Evolutionary conservation across 2,888 invertebrate genomes (phyloP), one percentile per base, ranked within the genome.

Genomic region (Hypena proboscidalis): DNA sequence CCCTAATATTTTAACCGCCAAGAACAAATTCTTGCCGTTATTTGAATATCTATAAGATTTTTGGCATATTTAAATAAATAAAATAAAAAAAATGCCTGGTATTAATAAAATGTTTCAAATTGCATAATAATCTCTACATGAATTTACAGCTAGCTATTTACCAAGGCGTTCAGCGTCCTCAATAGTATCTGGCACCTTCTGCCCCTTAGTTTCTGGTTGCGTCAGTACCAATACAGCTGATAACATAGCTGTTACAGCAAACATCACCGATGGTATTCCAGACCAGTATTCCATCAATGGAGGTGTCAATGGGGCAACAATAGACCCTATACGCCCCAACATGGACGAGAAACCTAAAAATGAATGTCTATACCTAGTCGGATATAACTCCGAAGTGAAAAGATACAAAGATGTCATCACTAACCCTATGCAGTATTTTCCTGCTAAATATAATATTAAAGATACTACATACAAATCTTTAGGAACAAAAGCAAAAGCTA

Each of bases 301-400:
- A 8, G 94, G 93, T 2, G 94, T 93, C 63, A 95, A 92, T 0
- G 95, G 95, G 0, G 95, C 93, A 34, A 94, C 67, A 66, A 95
- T 93, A 0, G 94, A 94, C 0, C 95, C 95, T 37, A 95, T 88
- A 4, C 95, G 90, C 8, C 95, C 95, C 59, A 94, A 85, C 94
- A 94, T 95, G 2, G 94, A 94, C 57, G 95, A 95, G 40, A 93
- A 90, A 0, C 93, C 94, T 39, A 95, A 84, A 53, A 94, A 89
- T 17, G 94, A 93, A 67, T 95, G 94, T 1, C 95, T 90, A 14
- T 94, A 86, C 54, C 92, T 92, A 2, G 95, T 95, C 0, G 95
- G 95, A 70, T 95, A 95, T 59, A 95, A 79, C 75, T 95, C 95
- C n/a, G 94, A 92, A 1, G 95, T 94, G 67, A 92, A 94, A 37